phyloP scores from a whole-genome alignment of 2,888 invertebrate genomes.

The Darwinula stevensoni region DNA sequence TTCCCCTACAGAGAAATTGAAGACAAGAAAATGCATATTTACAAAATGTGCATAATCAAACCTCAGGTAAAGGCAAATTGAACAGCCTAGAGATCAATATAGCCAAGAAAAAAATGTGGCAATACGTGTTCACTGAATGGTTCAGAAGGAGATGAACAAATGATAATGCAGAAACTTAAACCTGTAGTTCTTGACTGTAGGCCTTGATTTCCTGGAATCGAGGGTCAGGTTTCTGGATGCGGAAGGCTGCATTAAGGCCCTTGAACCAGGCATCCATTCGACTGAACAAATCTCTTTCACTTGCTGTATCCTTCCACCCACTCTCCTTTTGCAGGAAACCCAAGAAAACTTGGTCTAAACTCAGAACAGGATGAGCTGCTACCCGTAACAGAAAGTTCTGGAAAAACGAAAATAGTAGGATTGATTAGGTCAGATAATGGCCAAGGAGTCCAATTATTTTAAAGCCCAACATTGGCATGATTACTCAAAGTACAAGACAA shows the following conservation, averaged over 20 bases:
- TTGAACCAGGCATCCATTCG: slow-evolving; percentile 49
- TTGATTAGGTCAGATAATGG: background rate
- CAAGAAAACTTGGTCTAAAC: slow-evolving; percentile 40
- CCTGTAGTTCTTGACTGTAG: no score
- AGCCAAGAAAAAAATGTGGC: no score
- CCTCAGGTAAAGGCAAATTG: no score
- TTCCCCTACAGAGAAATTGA: slow-evolving; percentile 14
- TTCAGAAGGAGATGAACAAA: no score
- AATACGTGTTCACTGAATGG: no score
- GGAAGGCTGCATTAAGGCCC: slow-evolving; percentile 36
- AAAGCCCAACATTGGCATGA: no score
- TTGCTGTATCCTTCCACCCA: background rate
- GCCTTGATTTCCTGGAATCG: slow-evolving; percentile 40
- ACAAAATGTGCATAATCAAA: no score
- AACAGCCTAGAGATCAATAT: no score
- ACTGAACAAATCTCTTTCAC: slow-evolving; percentile 7
- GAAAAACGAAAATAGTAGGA: slow-evolving; percentile 7
- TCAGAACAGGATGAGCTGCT: slow-evolving; percentile 38
- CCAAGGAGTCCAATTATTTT: no score
- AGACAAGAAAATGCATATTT: slow-evolving; percentile 1
- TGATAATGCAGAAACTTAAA: no score
- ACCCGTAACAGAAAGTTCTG: slow-evolving; percentile 41
- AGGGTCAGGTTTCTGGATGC: slow-evolving; percentile 37
- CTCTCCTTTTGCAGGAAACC: slow-evolving; percentile 40
- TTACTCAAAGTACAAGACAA: no score